phyloP scores from a whole-genome alignment of 2,113 vertebrate genomes.

The Balaeniceps rex region DNA sequence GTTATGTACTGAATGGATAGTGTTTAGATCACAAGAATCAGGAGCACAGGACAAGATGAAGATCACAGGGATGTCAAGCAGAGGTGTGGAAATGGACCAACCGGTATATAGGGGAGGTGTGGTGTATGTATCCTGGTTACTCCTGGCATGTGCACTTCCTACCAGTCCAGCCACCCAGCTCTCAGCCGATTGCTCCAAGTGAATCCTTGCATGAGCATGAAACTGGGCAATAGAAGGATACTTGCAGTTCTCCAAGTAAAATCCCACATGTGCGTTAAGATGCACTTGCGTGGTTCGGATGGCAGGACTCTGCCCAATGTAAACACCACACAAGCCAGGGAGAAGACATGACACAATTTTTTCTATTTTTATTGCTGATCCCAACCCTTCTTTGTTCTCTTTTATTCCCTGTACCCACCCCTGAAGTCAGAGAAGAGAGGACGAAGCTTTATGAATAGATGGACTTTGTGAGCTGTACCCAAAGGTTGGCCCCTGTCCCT shows the following conservation, averaged over 20 bases:
- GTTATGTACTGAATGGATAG: neutral
- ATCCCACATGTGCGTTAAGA: neutral
- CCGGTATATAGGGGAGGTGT: fast-evolving
- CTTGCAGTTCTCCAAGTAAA: neutral
- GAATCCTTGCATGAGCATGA: neutral
- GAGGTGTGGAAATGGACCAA: neutral
- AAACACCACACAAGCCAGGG: neutral
- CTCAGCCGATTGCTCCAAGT: neutral
- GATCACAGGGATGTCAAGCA: neutral
- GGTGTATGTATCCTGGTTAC: neutral
- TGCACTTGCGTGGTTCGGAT: neutral
- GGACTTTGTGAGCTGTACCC: neutral
- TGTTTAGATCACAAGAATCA: neutral
- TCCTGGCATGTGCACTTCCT: neutral
- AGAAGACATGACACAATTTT: neutral
- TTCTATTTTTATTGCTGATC: neutral
- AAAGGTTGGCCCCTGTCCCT: neutral
- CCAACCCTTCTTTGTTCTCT: neutral
- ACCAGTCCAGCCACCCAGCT: neutral
- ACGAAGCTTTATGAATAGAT: neutral
- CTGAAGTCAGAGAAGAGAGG: neutral
- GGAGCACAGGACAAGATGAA: neutral
- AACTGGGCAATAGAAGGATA: neutral
- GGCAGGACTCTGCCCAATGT: neutral
- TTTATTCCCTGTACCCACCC: neutral